Evolutionary conservation across 2,888 invertebrate species (phyloP), one percentile per base, ranked within the genome.

Genomic region (Chouioia cunea): DNA sequence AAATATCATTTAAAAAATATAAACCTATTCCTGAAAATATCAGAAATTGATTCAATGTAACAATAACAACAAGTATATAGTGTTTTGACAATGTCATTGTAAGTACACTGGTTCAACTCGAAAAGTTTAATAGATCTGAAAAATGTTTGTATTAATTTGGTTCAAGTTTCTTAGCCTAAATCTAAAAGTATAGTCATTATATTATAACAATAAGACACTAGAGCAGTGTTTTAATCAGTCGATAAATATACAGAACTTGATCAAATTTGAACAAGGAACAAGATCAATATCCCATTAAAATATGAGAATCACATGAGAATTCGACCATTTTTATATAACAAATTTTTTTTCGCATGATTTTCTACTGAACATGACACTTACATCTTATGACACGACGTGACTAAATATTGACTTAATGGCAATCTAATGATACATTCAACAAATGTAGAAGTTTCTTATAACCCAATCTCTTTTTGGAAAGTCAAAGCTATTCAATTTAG

Each of bases 221-320:
- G 76, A 76, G 74, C 73, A 70, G 69, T 73, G 70, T 75, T 75
- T 75, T 72, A 73, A 77, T 79, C 78, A 76, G 79, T 77, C 76
- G 71, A 72, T 65, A 58, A 64, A 71, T 65, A 58, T 73, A 71
- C 70, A 73, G 68, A 71, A 66, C 71, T 71, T 73, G 71, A 64
- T 73, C 73, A 71, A 65, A 73, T 71, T 70, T 70, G 62, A 70
- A 73, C 73, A 71, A 73, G 73, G 73, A 73, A 71, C 73, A 71
- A 71, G 58, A 71, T 68, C 57, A 68, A 71, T 73, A 65, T 73
- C 62, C 53, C 53, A 65, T 62, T 66, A 71, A 70, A 65, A 23
- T 69, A 22, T 69, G 43, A 72, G 65, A 73, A 74, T 73, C 74
- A 71, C 68, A 68, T 65, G 23, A 64, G 54, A 71, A 65, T 65